Base-by-base conservation (phyloP, 2,113 vertebrate species). In the Corythornis madagascariensis region DNA sequence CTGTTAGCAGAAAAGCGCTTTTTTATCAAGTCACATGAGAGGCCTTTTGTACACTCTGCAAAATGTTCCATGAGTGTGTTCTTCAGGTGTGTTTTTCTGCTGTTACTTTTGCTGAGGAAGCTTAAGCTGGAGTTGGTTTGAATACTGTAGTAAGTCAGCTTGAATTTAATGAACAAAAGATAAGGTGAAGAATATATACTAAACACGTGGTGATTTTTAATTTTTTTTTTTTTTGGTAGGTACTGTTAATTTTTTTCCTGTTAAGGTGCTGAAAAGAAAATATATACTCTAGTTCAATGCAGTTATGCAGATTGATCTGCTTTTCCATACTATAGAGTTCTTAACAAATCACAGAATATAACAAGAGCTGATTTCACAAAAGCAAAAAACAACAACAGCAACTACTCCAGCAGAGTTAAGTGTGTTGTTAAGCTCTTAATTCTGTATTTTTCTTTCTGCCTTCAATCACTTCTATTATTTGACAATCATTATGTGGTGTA, bases 391-490 rank as follows among this genome's bases (percentile, higher is more conserved):
- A 66, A 4, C 43, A 88, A 2, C 40, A 25, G 9, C 40, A 74
- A 42, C 65, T 50, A 45, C 57, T 94, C 92, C 43, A 93, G 64
- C 43, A 59, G 84, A 93, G 85, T 70, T 93, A 92, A 95, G 65
- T 93, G 67, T 93, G 76, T 48, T 93, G 79, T 83, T 82, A 53
- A 86, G 59, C 52, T 86, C 60, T 95, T 95, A 92, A 91, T 91
- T 86, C 71, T 91, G 60, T 83, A n/a, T 71, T 92, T 90, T 93
- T 86, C 52, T 81, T 95, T 71, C 56, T 78, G 48, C 5, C 3
- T 90, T 64, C 66, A 91, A 83, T 95, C 66, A 80, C 43, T 90
- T 82, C 79, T 86, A 17, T 95, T 91, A 95, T 96, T 95, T 92
- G 85, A 73, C 53, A 63, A 20, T 96, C 90, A 35, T 91, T 90